Percentiles rank a stretch among this genome's conserved stretches.
These are phyloP conservation scores for Sebastes kiyomatsui DNA, from an alignment of 2,797 vertebrate genomes.

Conservation along the genomic window DNA sequence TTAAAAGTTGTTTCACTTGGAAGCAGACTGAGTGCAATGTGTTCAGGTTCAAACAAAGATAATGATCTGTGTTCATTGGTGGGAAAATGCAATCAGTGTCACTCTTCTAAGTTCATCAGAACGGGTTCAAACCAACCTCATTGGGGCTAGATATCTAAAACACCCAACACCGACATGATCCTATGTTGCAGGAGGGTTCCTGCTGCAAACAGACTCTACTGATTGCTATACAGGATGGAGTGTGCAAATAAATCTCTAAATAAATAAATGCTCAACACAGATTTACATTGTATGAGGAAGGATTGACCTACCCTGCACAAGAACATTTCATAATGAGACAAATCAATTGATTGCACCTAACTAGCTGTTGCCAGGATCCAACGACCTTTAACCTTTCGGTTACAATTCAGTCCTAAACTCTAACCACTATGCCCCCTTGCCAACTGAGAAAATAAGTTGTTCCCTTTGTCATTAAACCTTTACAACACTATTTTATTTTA, in stretches of 20 bases:
- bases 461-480: not conserved
- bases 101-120: not conserved
- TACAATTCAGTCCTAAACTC: not conserved
- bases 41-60: too few relatives aligned
- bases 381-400: not conserved
- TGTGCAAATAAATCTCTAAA: not conserved
- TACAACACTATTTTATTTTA: not conserved
- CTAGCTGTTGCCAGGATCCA: not conserved
- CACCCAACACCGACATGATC: not conserved
- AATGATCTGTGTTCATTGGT: not conserved
- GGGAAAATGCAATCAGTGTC: not conserved
- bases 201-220: not conserved
- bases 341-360: not conserved
- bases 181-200: not conserved
- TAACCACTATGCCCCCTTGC: not conserved
- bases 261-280: not conserved
- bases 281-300: too few relatives aligned
- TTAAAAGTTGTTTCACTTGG: fast-evolving
- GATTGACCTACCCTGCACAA: too few relatives aligned
- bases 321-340: not conserved
- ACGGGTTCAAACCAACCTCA: not conserved
- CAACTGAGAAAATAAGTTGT: not conserved
- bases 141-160: not conserved
- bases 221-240: not conserved
- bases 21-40: fast-evolving